These are phyloP conservation scores for Drosophila rhopaloa DNA, from an alignment of 1,140 invertebrate genomes.

Conservation along the genomic window DNA sequence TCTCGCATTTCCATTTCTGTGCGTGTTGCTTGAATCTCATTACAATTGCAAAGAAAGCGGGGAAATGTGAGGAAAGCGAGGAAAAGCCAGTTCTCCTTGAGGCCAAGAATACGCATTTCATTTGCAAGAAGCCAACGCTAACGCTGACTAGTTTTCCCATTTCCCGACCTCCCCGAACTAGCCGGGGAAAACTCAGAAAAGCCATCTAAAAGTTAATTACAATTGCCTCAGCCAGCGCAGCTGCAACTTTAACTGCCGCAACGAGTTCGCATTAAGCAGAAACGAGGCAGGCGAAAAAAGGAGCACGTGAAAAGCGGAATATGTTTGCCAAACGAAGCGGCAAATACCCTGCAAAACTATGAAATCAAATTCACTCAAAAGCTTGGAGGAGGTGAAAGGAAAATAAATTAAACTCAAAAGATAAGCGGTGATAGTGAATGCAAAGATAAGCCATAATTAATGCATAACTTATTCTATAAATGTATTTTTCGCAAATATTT, in stretches of 20 bases:
- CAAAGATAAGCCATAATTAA: too few relatives aligned
- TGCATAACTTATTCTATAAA: too few relatives aligned
- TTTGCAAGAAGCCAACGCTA: constrained; percentile 34
- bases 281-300: constrained; percentile 34
- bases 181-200: constrained; percentile 43
- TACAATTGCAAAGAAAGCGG: constrained; percentile 37
- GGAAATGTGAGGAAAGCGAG: neutral
- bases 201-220: constrained; percentile 62
- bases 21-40: constrained; percentile 52
- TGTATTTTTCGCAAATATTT: too few relatives aligned
- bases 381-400: too few relatives aligned
- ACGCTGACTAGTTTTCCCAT: constrained; percentile 15
- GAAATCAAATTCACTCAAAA: neutral
- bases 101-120: constrained; percentile 58
- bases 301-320: constrained; percentile 16
- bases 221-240: constrained; percentile 43
- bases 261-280: constrained; percentile 47
- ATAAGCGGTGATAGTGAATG: too few relatives aligned
- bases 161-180: constrained; percentile 11
- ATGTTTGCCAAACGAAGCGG: too few relatives aligned
- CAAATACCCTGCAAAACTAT: constrained; percentile 21
- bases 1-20: constrained; percentile 35
- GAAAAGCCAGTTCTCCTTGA: constrained; percentile 27
- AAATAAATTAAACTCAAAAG: too few relatives aligned
- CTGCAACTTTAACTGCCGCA: constrained; percentile 57